phyloP scores from a whole-genome alignment of 2,888 invertebrate genomes.

The Caenorhabditis drosophilae region DNA sequence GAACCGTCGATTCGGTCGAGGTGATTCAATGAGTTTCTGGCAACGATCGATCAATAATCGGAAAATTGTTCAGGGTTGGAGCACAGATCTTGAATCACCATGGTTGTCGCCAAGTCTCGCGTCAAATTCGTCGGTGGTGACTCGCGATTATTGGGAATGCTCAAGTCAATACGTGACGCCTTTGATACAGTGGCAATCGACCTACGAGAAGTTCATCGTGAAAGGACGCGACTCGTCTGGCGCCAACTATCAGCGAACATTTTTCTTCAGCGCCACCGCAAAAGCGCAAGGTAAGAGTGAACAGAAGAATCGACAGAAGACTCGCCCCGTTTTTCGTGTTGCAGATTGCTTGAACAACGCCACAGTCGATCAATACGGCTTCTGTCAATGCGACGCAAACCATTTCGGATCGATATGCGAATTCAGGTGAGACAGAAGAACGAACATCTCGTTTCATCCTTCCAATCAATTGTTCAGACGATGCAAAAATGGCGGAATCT shows the following conservation, averaged over 20 bases:
- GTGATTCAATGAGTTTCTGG: background rate
- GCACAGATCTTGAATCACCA: slow-evolving; percentile 20
- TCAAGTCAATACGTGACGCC: slow-evolving; percentile 44
- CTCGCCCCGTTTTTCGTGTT: too few relatives aligned
- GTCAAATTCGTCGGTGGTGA: slow-evolving; percentile 5
- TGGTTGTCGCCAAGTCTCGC: slow-evolving; percentile 1
- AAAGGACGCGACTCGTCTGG: slow-evolving; percentile 26
- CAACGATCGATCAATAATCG: too few relatives aligned
- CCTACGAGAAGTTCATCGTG: slow-evolving; percentile 37
- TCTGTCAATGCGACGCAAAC: slow-evolving; percentile 27
- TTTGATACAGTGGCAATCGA: slow-evolving; percentile 18
- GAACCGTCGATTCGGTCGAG: slow-evolving; percentile 9
- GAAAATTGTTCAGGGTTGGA: too few relatives aligned
- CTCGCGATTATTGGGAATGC: slow-evolving; percentile 35
- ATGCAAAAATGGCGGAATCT: slow-evolving; percentile 42
- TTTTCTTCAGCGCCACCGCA: slow-evolving; percentile 33
- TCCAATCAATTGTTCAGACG: slow-evolving; percentile 10
- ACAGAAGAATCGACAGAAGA: too few relatives aligned
- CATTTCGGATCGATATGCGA: slow-evolving; percentile 23
- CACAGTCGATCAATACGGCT: slow-evolving; percentile 20
- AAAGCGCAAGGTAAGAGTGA: background rate
- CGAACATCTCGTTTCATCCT: too few relatives aligned
- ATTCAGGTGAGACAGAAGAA: slow-evolving; percentile 3
- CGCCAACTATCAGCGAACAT: slow-evolving; percentile 34
- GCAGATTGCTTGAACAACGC: slow-evolving; percentile 32